Base-by-base conservation (phyloP, 2,888 invertebrate genomes). In the Eupeodes latifasciatus region DNA sequence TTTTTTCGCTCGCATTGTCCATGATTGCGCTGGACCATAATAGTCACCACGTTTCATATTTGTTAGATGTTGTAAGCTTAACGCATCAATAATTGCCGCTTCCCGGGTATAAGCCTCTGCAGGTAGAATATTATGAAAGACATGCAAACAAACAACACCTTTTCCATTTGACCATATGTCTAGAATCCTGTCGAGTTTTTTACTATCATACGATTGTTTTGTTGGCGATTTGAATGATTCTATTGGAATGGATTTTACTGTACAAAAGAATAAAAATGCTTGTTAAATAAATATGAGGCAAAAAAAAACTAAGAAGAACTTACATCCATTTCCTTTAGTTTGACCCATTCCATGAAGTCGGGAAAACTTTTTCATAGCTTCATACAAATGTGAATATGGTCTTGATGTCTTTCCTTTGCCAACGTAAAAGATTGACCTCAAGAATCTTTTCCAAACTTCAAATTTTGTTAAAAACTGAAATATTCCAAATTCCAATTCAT, bases 81-180 rank as follows among this genome's bases (percentile, higher is more conserved):
- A 93, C 0, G 98, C 97, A 91, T 98, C 97, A 16, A 99, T 98
- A 95, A 99, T 98, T 11, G 97, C 96, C 0, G 99, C 99, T 93
- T 99, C 99, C 89, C 99, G 94, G 0, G 98, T 98, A 90, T 96
- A 98, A 0, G 99, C 99, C 93, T 99, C 99, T 0, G 96, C 97
- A 0, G 98, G 97, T 69, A 98, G 96, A 1, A 97, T 96, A 93
- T 98, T 98, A 91, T 98, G 98, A 92, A 98, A 99, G 62, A 98
- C 95, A 91, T 98, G 98, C 1, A 99, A 94, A 81, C 98, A 98
- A 0, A 99, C 96, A 0, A 99, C 98, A 0, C 99, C 99, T 14
- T 95, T 94, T 77, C 96, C 96, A 89, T 95, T 94, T 0, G 95
- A 94, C 99, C 99, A 99, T 89, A 99, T 97, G 91, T 97, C 96